Percentiles rank a stretch among this genome's conserved stretches.
These are phyloP conservation scores for Epinephelus fuscoguttatus DNA, from an alignment of 2,113 vertebrate species.

Conservation along the genomic window DNA sequence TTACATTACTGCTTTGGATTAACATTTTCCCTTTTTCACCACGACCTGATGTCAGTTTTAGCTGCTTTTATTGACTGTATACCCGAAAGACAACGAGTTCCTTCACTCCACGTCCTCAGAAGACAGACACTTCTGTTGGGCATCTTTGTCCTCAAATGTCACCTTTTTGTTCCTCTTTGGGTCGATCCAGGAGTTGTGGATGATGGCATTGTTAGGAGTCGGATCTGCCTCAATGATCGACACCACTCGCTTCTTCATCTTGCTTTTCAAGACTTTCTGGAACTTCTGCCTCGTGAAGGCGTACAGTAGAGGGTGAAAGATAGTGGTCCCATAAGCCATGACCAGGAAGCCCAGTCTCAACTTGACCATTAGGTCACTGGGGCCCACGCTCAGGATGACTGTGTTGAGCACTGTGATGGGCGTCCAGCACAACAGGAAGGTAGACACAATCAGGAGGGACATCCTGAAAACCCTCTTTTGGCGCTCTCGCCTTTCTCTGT, in stretches of 20 bases:
- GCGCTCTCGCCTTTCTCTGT: slow-evolving; percentile 95
- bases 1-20: slow-evolving; percentile 81
- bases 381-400: slow-evolving; percentile 94
- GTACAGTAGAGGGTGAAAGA: slow-evolving; percentile 97
- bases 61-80: slow-evolving; percentile 57
- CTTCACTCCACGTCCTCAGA: slow-evolving; percentile 85
- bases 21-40: slow-evolving; percentile 77
- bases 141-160: slow-evolving; percentile 92
- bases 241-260: slow-evolving; percentile 99
- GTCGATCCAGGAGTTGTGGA: slow-evolving; percentile 99
- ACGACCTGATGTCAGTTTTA: slow-evolving; percentile 72
- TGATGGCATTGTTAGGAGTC: slow-evolving; percentile 94
- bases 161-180: slow-evolving; percentile 97
- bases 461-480: slow-evolving; percentile 97
- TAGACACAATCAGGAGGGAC: slow-evolving; percentile 98
- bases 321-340: slow-evolving; percentile 98
- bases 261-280: slow-evolving; percentile 98
- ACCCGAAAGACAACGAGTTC: slow-evolving; percentile 19
- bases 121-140: slow-evolving; percentile 93
- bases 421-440: slow-evolving; percentile 98
- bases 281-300: slow-evolving; percentile 99
- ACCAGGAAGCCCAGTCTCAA: slow-evolving; percentile 97
- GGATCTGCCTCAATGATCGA: slow-evolving; percentile 98
- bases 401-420: slow-evolving; percentile 98
- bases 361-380: slow-evolving; percentile 94